These are phyloP conservation scores for Chaetorhynchus papuensis DNA, from an alignment of 2,113 vertebrate genomes.

Conservation along the genomic window DNA sequence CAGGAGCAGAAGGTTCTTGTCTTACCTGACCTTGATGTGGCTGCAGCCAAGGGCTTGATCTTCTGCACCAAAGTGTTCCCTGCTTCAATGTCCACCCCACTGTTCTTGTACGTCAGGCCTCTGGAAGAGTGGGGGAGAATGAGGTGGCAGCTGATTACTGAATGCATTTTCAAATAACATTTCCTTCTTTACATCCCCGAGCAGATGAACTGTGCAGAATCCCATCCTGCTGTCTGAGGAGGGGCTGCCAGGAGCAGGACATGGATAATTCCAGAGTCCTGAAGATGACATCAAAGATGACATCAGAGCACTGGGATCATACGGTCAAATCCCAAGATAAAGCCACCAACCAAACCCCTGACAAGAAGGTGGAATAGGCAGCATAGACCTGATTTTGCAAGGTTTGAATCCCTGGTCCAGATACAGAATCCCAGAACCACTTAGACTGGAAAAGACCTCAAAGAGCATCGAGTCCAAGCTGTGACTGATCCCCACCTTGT, in stretches of 20 bases:
- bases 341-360: not conserved
- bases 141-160: not conserved
- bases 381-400: not conserved
- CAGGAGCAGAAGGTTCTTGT: not conserved
- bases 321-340: not conserved
- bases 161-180: not conserved
- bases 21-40: constrained; percentile 89
- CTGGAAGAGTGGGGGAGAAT: constrained; percentile 60
- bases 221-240: not conserved
- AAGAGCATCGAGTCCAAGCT: not conserved
- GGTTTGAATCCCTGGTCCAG: not conserved
- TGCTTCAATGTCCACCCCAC: constrained; percentile 91
- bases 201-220: not conserved
- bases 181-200: not conserved
- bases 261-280: not conserved
- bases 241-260: not conserved
- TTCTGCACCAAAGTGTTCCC: constrained; percentile 88
- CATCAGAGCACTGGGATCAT: not conserved
- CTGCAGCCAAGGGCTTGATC: constrained; percentile 92
- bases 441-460: not conserved
- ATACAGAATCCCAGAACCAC: not conserved
- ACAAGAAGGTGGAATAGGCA: not conserved
- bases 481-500: not conserved
- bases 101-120: constrained; percentile 90
- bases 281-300: not conserved